Evolutionary conservation across 2,888 invertebrate species (phyloP), one percentile per base, ranked within the genome.

Genomic region (Habroteleia sp.): DNA sequence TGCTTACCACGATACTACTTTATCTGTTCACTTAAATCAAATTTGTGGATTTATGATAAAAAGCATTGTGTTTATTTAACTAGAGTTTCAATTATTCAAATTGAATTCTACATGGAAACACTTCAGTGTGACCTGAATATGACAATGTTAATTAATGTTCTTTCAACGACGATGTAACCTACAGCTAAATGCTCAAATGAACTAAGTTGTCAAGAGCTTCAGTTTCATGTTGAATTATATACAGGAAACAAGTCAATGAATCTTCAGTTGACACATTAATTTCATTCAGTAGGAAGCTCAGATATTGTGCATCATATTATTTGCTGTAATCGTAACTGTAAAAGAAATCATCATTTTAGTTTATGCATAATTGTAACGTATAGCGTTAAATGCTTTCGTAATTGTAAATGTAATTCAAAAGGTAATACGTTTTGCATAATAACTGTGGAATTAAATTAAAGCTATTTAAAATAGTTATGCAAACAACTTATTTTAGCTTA

Each of bases 121-220:
- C 42, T 62, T 54, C 25, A 39, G 2, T 39, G 8, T 46, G 54
- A 54, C 39, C 62, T 54, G 58, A 54, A 54, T 71, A 54, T 54
- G 54, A 54, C 71, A 46, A 71, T 71, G 50, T 62, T 69, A 60
- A 69, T 69, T 69, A 69, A 62, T 62, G 52, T 69, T 52, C 60
- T 52, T 58, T 50, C 50, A 42, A 62, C 60, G 60, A 46, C 39
- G 25, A 54, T 62, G 50, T 54, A 71, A 71, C 69, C 60, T 60
- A 60, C 39, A 71, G 52, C 62, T 71, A 71, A 71, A 62, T 71
- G 27, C 62, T 71, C 46, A 62, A 71, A 62, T 54, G 71, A 71
- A 71, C 62, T 71, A 62, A 71, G 71, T 71, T 71, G 71, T 71
- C 71, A 71, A 54, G 71, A 71, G 62, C 54, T 71, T 71, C 41